These are phyloP conservation scores for Baryphthengus martii DNA, from an alignment of 2,113 vertebrate genomes.

Conservation along the genomic window DNA sequence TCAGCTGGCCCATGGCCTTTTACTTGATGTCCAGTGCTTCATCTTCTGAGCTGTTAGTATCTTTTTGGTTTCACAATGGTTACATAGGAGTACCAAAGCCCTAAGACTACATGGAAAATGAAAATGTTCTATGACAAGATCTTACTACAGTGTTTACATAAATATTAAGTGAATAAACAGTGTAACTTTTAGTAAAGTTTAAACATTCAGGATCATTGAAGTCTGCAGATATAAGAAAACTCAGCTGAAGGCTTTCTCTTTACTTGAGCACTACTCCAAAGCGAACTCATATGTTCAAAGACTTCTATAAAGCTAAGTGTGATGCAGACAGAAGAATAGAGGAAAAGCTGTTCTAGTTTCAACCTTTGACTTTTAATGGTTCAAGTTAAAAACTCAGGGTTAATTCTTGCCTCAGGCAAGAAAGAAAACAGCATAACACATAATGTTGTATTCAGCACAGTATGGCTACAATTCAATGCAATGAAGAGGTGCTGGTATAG, in stretches of 20 bases:
- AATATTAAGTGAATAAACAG: neutral
- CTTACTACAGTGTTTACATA: neutral
- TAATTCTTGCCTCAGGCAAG: neutral
- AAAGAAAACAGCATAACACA: neutral
- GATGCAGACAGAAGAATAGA: neutral
- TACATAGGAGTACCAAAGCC: neutral
- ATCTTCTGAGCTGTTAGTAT: neutral
- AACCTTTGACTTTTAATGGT: neutral
- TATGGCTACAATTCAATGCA: neutral
- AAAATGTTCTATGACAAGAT: neutral
- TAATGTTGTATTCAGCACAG: neutral
- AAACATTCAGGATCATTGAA: neutral
- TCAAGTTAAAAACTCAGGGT: slow-evolving; percentile 1
- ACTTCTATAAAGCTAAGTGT: neutral
- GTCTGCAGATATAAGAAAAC: neutral
- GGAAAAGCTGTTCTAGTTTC: neutral
- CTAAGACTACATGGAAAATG: neutral
- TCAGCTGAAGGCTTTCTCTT: neutral
- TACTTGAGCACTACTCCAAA: neutral
- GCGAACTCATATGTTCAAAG: neutral
- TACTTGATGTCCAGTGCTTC: neutral
- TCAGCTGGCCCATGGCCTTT: neutral
- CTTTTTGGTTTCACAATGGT: neutral
- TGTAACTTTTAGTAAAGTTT: neutral
- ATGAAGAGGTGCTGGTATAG: neutral